A percentile compares a stretch with the other conserved stretches of the same genome.
Conservation (phyloP, 2,113 vertebrate genomes). For the Cromileptes altivelis region DNA sequence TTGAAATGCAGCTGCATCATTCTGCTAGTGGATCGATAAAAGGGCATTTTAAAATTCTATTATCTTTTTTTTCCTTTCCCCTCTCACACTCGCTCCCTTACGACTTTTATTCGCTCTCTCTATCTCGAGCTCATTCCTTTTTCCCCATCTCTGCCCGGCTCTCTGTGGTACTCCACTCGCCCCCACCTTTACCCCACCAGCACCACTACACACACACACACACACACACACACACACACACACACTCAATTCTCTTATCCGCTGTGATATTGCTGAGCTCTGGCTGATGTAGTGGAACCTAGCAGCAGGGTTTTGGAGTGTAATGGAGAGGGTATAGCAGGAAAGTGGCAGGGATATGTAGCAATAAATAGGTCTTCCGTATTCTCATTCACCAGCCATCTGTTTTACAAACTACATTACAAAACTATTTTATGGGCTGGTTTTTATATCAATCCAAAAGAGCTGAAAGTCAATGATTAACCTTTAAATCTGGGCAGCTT, state of each 20-base stretch:
- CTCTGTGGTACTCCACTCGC: not conserved
- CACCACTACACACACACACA: not conserved
- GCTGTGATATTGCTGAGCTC: conserved; percentile 54
- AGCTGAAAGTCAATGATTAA: not conserved
- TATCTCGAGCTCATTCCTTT: conserved; percentile 30
- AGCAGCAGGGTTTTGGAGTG: conserved; percentile 39
- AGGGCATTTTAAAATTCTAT: conserved; percentile 59
- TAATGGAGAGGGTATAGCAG: conserved; percentile 14
- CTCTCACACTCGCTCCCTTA: conserved; percentile 3
- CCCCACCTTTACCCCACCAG: conserved; percentile 2
- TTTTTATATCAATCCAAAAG: not conserved
- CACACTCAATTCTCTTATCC: conserved; percentile 41
- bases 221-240: conserved; percentile 26
- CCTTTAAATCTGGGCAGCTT: too few relatives aligned
- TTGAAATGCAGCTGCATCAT: conserved; percentile 40
- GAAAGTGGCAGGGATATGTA: not conserved
- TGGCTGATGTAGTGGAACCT: conserved; percentile 47
- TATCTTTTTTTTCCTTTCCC: conserved; percentile 35
- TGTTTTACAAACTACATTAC: not conserved
- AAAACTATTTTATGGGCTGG: too few relatives aligned
- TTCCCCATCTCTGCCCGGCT: not conserved
- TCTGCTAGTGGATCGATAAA: conserved; percentile 54
- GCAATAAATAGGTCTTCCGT: not conserved
- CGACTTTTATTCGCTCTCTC: conserved; percentile 14
- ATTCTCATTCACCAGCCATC: not conserved